Conservation (phyloP, 2,797 vertebrate genomes). For the Adrianichthys oophorus region DNA sequence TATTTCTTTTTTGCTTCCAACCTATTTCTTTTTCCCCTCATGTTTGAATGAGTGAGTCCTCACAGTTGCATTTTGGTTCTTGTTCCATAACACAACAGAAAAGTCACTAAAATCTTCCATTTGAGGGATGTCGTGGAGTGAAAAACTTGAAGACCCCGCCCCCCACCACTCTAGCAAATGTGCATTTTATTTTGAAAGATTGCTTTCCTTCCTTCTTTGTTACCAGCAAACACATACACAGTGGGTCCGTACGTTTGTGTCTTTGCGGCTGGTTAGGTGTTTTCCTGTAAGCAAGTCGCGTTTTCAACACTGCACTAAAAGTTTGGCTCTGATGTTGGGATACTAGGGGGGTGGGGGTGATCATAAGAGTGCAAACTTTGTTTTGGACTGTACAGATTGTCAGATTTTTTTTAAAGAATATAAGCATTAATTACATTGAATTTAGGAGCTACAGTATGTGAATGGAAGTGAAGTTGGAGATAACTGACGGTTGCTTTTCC, state of each 20-base stretch:
- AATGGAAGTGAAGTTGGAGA: slow-evolving; percentile 69
- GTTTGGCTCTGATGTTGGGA: slow-evolving; percentile 61
- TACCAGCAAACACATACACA: slow-evolving; percentile 42
- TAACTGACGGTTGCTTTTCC: slow-evolving; percentile 75
- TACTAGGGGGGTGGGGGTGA: slow-evolving; percentile 56
- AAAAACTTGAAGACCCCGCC: slow-evolving; percentile 58
- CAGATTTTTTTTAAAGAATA: slow-evolving; percentile 72
- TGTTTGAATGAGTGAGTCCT: slow-evolving; percentile 33
- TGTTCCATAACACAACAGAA: slow-evolving; percentile 49
- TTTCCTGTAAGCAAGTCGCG: slow-evolving; percentile 60
- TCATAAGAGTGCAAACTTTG: slow-evolving; percentile 29
- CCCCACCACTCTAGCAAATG: slow-evolving; percentile 23
- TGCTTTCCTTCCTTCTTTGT: slow-evolving; percentile 37
- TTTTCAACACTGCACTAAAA: slow-evolving; percentile 82
- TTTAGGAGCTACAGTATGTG: slow-evolving; percentile 78
- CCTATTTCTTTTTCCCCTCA: slow-evolving; percentile 28
- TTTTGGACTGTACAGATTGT: slow-evolving; percentile 60
- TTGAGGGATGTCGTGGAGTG: slow-evolving; percentile 55
- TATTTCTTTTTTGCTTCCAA: slow-evolving; percentile 14
- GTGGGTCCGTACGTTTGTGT: slow-evolving; percentile 67
- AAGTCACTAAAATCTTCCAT: slow-evolving; percentile 59
- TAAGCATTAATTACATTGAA: slow-evolving; percentile 77
- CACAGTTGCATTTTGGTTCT: slow-evolving; percentile 45
- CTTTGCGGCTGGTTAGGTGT: slow-evolving; percentile 24
- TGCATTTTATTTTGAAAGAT: slow-evolving; percentile 27